phyloP scores from a whole-genome alignment of 2,888 invertebrate species.

The Synergus umbraculus region DNA sequence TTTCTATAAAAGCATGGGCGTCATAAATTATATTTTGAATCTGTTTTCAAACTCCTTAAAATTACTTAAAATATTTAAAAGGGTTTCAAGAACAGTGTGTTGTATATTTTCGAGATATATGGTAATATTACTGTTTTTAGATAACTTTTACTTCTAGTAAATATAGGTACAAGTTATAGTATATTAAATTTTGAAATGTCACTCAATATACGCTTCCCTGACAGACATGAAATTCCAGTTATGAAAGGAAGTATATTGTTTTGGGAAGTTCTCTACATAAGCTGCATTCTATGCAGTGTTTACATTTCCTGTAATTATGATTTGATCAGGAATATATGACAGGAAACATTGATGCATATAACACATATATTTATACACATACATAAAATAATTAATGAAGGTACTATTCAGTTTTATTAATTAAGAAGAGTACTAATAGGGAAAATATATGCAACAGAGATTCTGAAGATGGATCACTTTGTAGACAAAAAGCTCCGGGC shows the following conservation, averaged over 20 bases:
- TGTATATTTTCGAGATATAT: too few relatives aligned
- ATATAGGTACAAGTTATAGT: too few relatives aligned
- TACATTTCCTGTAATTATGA: neutral
- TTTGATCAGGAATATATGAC: neutral
- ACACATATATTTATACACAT: too few relatives aligned
- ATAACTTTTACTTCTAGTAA: too few relatives aligned
- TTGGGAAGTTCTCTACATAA: neutral
- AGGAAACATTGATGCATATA: neutral
- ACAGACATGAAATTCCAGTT: neutral
- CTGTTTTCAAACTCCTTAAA: too few relatives aligned
- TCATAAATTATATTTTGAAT: too few relatives aligned
- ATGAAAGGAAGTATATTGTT: neutral
- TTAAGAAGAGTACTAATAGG: neutral
- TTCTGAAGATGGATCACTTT: constrained; percentile 4
- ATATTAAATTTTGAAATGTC: neutral
- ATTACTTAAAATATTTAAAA: too few relatives aligned
- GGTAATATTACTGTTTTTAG: too few relatives aligned
- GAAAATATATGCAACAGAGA: neutral
- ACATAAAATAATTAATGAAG: neutral
- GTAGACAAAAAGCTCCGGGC: neutral
- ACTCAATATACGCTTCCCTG: neutral
- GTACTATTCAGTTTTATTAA: neutral
- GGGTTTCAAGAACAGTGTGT: too few relatives aligned
- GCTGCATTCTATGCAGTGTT: neutral
- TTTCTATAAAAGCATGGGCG: too few relatives aligned